Percentiles rank a stretch among this genome's conserved stretches.
Conservation (phyloP, 2,797 vertebrate genomes). For the Eulemur mongoz region DNA sequence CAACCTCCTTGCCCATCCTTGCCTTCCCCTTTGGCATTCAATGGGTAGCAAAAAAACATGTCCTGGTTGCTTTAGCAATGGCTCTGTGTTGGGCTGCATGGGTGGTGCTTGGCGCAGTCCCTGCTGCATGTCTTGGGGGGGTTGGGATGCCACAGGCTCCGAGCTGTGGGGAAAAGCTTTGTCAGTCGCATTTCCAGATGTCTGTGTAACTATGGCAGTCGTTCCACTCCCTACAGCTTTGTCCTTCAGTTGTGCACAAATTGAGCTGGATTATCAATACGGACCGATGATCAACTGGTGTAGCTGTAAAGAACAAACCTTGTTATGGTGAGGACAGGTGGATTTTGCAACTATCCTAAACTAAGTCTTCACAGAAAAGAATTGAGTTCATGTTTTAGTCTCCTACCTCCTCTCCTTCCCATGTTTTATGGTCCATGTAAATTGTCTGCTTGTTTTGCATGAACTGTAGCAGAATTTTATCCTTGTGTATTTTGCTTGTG, state of each 20-base stretch:
- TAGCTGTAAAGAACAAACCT: conserved; percentile 78
- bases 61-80: conserved; percentile 82
- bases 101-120: conserved; percentile 85
- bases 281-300: conserved; percentile 67
- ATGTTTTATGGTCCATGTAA: conserved; percentile 77
- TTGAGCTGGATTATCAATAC: conserved; percentile 73
- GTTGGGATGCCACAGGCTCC: conserved; percentile 71
- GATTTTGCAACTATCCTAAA: conserved; percentile 72
- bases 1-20: not conserved
- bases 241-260: conserved; percentile 72
- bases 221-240: conserved; percentile 78
- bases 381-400: conserved; percentile 57
- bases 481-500: conserved; percentile 77
- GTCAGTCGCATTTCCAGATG: conserved; percentile 77
- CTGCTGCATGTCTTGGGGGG: conserved; percentile 83
- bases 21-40: conserved; percentile 41
- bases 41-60: conserved; percentile 64
- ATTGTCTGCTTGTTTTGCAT: conserved; percentile 84
- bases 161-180: conserved; percentile 79
- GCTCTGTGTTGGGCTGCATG: conserved; percentile 87
- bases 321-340: conserved; percentile 79
- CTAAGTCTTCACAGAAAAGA: conserved; percentile 63
- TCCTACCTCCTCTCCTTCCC: conserved; percentile 49
- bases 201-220: conserved; percentile 82
- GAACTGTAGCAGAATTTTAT: conserved; percentile 72